A percentile compares a stretch with the other conserved stretches of the same genome.
phyloP scores from a whole-genome alignment of 2,797 vertebrate species.

The Gadopsis bispinosus region DNA sequence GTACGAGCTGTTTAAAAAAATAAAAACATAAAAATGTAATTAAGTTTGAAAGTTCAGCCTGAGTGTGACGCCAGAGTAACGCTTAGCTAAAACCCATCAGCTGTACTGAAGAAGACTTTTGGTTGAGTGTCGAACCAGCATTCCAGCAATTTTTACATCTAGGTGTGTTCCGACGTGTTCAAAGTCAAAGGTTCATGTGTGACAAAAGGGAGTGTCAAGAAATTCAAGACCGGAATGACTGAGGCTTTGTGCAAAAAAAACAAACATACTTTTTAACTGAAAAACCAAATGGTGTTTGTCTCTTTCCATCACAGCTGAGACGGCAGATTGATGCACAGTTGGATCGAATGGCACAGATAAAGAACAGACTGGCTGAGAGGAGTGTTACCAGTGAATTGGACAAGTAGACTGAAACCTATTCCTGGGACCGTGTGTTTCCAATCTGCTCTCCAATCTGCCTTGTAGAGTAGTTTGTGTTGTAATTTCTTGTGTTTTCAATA shows the following conservation, averaged over 20 bases:
- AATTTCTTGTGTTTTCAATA: background rate
- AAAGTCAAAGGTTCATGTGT: too few relatives aligned
- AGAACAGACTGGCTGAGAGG: slow-evolving; percentile 47
- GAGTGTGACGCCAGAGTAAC: background rate
- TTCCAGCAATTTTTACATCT: background rate
- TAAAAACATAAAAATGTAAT: background rate
- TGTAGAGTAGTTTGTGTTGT: background rate
- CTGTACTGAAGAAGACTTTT: background rate
- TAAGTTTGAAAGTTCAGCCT: background rate
- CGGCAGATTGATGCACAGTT: slow-evolving; percentile 64
- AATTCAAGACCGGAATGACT: background rate
- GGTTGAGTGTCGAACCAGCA: background rate
- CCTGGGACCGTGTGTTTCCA: background rate
- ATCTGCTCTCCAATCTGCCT: background rate
- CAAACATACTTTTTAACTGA: background rate
- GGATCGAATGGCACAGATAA: slow-evolving; percentile 56
- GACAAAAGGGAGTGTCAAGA: background rate
- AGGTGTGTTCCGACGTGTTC: background rate
- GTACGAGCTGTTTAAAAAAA: background rate
- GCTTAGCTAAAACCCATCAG: background rate
- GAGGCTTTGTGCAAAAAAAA: background rate
- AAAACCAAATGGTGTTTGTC: background rate
- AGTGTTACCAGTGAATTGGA: background rate
- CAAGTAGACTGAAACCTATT: background rate
- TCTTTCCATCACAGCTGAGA: slow-evolving; percentile 59